phyloP scores from a whole-genome alignment of 1,140 invertebrate species.

The Platyscapa corneri region DNA sequence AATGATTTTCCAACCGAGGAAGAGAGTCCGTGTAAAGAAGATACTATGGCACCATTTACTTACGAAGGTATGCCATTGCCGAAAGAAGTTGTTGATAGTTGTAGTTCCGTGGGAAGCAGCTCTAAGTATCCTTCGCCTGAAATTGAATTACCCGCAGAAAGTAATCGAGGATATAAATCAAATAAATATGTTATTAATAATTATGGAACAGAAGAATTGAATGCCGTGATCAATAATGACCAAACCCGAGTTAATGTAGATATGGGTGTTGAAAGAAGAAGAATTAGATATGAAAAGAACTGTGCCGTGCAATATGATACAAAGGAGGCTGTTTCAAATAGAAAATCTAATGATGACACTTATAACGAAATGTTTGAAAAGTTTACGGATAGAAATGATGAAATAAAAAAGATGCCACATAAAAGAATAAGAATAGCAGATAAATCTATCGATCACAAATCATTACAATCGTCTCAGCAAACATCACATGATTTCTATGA shows the following conservation, averaged over 20 bases:
- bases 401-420: neutral
- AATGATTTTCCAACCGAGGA: constrained; percentile 13
- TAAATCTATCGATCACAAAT: neutral
- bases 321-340: neutral
- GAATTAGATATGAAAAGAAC: neutral
- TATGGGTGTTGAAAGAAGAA: neutral
- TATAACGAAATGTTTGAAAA: neutral
- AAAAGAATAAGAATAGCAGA: neutral
- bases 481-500: neutral
- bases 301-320: constrained; percentile 8
- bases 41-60: constrained; percentile 41
- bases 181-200: constrained; percentile 19
- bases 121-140: constrained; percentile 20
- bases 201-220: neutral
- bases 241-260: neutral
- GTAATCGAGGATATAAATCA: constrained; percentile 9
- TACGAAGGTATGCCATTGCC: constrained; percentile 44
- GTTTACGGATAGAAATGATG: neutral
- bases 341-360: neutral
- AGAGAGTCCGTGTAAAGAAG: constrained; percentile 33
- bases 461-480: neutral
- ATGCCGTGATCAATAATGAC: neutral
- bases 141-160: neutral
- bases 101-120: constrained; percentile 37
- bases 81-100: constrained; percentile 42